Conservation (phyloP, 2,888 invertebrate species). For the Chrysolina haemoptera region DNA sequence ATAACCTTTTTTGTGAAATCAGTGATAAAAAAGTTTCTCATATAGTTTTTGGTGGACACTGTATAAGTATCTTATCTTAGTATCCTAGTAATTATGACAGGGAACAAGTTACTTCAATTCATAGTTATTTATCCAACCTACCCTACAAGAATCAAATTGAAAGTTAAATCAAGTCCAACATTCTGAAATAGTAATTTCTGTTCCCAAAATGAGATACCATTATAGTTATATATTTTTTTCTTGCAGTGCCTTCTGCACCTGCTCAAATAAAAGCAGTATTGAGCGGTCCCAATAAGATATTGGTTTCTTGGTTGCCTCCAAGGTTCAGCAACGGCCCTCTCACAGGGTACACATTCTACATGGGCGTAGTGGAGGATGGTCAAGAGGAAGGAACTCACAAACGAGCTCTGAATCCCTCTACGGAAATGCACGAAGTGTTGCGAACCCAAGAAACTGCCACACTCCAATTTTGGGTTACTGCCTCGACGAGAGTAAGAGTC, state of each 20-base stretch:
- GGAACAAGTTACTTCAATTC: no score
- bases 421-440: slow-evolving; percentile 81
- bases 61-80: no score
- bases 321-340: slow-evolving; percentile 87
- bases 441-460: slow-evolving; percentile 81
- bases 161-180: no score
- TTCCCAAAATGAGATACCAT: no score
- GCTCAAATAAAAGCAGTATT: slow-evolving; percentile 93
- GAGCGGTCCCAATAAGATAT: slow-evolving; percentile 87
- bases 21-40: no score
- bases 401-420: slow-evolving; percentile 79
- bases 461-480: slow-evolving; percentile 83
- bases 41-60: no score
- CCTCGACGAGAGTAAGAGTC: slow-evolving; percentile 78
- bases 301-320: slow-evolving; percentile 93
- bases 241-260: slow-evolving; percentile 88
- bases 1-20: no score
- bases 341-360: slow-evolving; percentile 87
- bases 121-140: no score
- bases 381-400: slow-evolving; percentile 86
- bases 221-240: slow-evolving; percentile 27
- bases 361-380: slow-evolving; percentile 85
- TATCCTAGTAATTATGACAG: no score
- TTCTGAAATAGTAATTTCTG: no score
- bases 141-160: no score